These are phyloP conservation scores for Pampus argenteus DNA, from an alignment of 2,797 vertebrate genomes.

Conservation along the genomic window DNA sequence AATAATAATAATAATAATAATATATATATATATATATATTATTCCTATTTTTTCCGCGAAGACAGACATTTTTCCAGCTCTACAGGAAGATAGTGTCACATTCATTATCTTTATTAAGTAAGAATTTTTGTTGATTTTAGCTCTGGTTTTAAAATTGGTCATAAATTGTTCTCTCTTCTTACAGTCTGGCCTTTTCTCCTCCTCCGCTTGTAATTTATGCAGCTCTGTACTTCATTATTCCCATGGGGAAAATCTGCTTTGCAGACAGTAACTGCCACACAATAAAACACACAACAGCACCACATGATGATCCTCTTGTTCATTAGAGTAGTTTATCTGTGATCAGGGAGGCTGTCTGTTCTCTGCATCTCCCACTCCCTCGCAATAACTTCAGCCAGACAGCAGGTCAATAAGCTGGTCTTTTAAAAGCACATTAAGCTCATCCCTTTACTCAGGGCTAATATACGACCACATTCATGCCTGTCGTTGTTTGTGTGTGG, in stretches of 20 bases:
- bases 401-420: slow-evolving; percentile 46
- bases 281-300: slow-evolving; percentile 32
- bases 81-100: too few relatives aligned
- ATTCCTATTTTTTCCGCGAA: too few relatives aligned
- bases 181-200: neutral
- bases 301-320: slow-evolving; percentile 30
- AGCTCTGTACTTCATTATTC: slow-evolving; percentile 30
- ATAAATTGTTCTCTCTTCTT: neutral
- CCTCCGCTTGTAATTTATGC: slow-evolving; percentile 7
- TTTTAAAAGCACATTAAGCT: slow-evolving; percentile 63
- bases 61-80: too few relatives aligned
- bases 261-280: slow-evolving; percentile 23
- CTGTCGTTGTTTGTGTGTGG: slow-evolving; percentile 16
- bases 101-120: too few relatives aligned
- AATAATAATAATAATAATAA: too few relatives aligned
- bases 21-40: too few relatives aligned
- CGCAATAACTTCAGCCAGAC: slow-evolving; percentile 46
- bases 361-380: slow-evolving; percentile 5
- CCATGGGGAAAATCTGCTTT: slow-evolving; percentile 23
- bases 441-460: slow-evolving; percentile 25
- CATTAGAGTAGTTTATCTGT: slow-evolving; percentile 48
- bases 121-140: too few relatives aligned
- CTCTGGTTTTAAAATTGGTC: neutral
- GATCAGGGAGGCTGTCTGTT: slow-evolving; percentile 32
- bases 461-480: slow-evolving; percentile 15